phyloP scores from a whole-genome alignment of 2,113 vertebrate genomes.

The Siniperca knerii region DNA sequence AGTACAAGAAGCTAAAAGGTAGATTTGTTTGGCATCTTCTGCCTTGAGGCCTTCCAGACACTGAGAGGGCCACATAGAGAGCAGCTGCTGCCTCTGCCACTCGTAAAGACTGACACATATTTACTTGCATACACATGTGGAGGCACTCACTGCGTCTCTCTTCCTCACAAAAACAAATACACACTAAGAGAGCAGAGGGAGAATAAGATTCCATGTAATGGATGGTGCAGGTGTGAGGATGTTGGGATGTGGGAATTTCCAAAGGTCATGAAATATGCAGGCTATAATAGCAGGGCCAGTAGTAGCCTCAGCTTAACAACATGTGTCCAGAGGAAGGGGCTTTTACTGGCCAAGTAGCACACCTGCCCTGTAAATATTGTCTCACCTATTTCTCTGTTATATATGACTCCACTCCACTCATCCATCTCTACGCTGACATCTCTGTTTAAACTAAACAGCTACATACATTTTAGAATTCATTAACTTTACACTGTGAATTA shows the following conservation, averaged over 20 bases:
- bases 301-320: constrained; percentile 34
- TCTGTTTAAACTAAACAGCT: not conserved
- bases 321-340: constrained; percentile 46
- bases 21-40: constrained; percentile 30
- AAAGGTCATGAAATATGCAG: constrained; percentile 47
- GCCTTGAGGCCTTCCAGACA: constrained; percentile 45
- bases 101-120: constrained; percentile 62
- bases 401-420: constrained; percentile 2
- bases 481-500: not conserved
- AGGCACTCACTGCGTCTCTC: constrained; percentile 19
- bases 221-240: constrained; percentile 73
- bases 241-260: constrained; percentile 67
- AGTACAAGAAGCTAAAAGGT: constrained; percentile 24
- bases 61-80: constrained; percentile 28
- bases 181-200: constrained; percentile 14
- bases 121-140: constrained; percentile 39
- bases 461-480: not conserved
- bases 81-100: constrained; percentile 55
- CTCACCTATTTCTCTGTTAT: constrained; percentile 9
- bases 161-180: constrained; percentile 31
- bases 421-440: not conserved
- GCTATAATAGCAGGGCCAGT: constrained; percentile 39
- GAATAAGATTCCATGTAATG: constrained; percentile 51
- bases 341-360: constrained; percentile 62
- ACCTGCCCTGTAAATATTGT: constrained; percentile 64